phyloP scores from a whole-genome alignment of 1,140 invertebrate species.

The Micrasema longulum region DNA sequence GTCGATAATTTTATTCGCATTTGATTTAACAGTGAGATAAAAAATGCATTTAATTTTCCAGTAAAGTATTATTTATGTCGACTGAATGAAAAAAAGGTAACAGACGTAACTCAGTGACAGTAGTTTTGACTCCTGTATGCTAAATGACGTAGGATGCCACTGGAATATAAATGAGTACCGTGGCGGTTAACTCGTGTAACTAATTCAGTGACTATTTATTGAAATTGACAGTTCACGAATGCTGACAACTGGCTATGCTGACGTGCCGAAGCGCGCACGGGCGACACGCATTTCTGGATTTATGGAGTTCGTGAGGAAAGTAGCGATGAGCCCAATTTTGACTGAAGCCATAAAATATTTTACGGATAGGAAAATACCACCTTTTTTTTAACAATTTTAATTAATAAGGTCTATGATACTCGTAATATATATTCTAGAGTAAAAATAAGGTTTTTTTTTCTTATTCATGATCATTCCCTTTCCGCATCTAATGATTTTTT shows the following conservation, averaged over 20 bases:
- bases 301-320: neutral
- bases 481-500: too few species aligned
- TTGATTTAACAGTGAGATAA: too few species aligned
- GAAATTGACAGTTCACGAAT: slow-evolving; percentile 48
- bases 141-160: slow-evolving; percentile 19
- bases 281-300: neutral
- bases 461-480: too few species aligned
- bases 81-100: neutral
- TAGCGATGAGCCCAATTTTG: neutral
- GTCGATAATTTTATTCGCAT: too few species aligned
- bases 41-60: too few species aligned
- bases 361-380: too few species aligned
- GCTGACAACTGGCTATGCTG: neutral
- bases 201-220: slow-evolving; percentile 51
- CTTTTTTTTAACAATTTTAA: too few species aligned
- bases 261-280: neutral
- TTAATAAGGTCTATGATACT: too few species aligned
- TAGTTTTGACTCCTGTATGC: slow-evolving; percentile 36
- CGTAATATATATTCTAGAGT: too few species aligned
- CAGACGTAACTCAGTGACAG: neutral
- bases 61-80: too few species aligned
- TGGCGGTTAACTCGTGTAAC: slow-evolving; percentile 37
- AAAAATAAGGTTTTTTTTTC: too few species aligned
- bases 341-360: too few species aligned
- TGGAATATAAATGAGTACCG: slow-evolving; percentile 37